A percentile compares a stretch with the other conserved stretches of the same genome.
phyloP scores from a whole-genome alignment of 1,140 invertebrate species.

The Nomia melanderi region DNA sequence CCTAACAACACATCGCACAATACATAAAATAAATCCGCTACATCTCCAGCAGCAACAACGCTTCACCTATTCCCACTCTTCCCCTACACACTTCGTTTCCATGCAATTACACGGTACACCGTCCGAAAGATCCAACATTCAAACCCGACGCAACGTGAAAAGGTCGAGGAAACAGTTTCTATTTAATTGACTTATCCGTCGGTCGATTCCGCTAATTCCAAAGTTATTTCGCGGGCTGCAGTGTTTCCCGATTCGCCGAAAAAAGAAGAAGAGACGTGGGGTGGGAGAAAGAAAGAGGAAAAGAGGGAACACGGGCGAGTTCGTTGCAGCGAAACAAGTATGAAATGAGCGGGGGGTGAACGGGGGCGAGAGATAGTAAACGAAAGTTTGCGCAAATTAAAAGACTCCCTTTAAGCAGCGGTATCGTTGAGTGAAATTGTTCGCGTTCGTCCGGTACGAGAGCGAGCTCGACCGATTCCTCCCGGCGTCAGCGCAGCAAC shows the following conservation, averaged over 20 bases:
- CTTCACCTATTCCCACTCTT: too few species aligned
- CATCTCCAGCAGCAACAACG: too few species aligned
- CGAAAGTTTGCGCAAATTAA: constrained; percentile 14
- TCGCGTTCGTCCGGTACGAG: neutral
- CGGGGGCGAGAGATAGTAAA: too few species aligned
- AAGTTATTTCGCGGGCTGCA: neutral
- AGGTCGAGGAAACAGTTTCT: neutral
- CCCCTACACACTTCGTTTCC: too few species aligned
- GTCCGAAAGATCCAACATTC: too few species aligned
- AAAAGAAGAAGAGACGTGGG: neutral
- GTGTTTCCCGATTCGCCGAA: neutral
- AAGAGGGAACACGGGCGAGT: neutral
- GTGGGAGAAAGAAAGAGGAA: neutral
- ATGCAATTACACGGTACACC: too few species aligned
- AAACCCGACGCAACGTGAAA: too few species aligned
- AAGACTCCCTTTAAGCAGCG: constrained; percentile 1
- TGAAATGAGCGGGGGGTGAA: too few species aligned
- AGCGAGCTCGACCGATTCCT: neutral
- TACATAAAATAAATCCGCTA: too few species aligned
- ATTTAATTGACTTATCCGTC: constrained; percentile 4
- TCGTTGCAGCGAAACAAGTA: neutral
- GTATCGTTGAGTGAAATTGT: constrained; percentile 4
- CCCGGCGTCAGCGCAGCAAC: neutral
- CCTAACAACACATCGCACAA: too few species aligned
- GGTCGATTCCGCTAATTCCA: neutral